Base-by-base conservation (phyloP, 1,140 invertebrate species). In the Hestina assimilis region DNA sequence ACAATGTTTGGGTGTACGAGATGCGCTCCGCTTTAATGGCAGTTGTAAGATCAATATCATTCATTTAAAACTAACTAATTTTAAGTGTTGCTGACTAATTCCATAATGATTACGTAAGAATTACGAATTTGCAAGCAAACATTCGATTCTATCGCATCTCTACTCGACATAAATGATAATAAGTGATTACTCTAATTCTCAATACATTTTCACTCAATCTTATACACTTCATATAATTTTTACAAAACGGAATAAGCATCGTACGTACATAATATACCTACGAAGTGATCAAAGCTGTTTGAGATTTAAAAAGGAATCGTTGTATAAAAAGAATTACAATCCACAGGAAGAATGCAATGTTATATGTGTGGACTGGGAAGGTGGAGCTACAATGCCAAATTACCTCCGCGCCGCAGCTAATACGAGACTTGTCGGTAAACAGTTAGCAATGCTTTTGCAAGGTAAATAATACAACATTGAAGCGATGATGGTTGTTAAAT, bases 341-440 rank as follows among this genome's bases (percentile, higher is more conserved):
- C 58, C 58, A 8, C 79, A 96, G 96, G 95, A 95, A 87, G 94
- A 96, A 69, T 93, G 94, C 60, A 97, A 97, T 76, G 93, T 97
- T 0, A 94, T 99, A 19, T 96, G 96, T 71, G 96, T 99, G 2
- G 96, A 98, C 78, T 99, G 97, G 97, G 95, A 96, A 61, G 94
- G 93, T 17, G 97, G 97, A 0, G 96, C 96, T 2, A 92, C 93
- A 0, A 92, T 98, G 66, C 97, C 97, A 0, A 97, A 97, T 78
- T 99, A 99, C 76, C 94, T 97, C 0, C 91, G 97, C 63, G 97
- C 97, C 0, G 95, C 96, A 0, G 96, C 96, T 20, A 99, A 99
- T 73, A 97, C 96, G 0, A 89, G 97, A 38, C 89, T 99, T 5
- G 97, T 98, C 0, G 97, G 97, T 0, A 94, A 96, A 64, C 96